Evolutionary conservation across 2,797 vertebrate species (phyloP).

Genomic region (Premnoplex brunnescens): DNA sequence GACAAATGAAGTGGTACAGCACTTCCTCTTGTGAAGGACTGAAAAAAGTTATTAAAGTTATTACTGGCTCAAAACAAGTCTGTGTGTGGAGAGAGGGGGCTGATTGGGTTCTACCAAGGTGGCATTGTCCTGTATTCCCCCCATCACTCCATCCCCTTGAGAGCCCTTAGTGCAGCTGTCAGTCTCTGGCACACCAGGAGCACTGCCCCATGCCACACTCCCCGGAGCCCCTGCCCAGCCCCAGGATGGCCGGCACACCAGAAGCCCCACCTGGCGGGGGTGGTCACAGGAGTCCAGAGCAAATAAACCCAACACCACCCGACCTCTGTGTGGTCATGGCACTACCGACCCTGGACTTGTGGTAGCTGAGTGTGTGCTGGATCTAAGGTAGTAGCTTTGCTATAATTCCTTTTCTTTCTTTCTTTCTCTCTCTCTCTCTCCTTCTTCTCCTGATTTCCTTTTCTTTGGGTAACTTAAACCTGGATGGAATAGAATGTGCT

Average conservation of each 20-base stretch:
- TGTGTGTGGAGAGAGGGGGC: neutral
- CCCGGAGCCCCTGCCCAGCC: neutral
- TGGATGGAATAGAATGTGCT: neutral
- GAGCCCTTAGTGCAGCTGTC: neutral
- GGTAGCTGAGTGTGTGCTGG: neutral
- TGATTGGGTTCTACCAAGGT: no score
- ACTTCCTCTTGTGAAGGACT: neutral
- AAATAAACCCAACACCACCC: neutral
- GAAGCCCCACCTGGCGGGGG: no score
- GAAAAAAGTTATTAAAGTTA: neutral
- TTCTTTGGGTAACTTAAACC: neutral
- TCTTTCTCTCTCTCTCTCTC: neutral
- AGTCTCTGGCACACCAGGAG: neutral
- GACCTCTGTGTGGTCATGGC: neutral
- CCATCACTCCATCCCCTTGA: no score
- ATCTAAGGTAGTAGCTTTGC: neutral
- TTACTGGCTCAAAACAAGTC: neutral
- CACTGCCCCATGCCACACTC: neutral
- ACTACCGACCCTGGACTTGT: neutral
- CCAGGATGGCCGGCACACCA: neutral
- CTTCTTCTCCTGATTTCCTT: neutral
- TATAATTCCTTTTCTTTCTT: neutral
- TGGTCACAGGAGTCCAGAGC: neutral
- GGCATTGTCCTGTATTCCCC: neutral
- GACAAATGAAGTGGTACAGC: neutral